Conservation (phyloP, 2,113 vertebrate genomes). For the Reinhardtius hippoglossoides region DNA sequence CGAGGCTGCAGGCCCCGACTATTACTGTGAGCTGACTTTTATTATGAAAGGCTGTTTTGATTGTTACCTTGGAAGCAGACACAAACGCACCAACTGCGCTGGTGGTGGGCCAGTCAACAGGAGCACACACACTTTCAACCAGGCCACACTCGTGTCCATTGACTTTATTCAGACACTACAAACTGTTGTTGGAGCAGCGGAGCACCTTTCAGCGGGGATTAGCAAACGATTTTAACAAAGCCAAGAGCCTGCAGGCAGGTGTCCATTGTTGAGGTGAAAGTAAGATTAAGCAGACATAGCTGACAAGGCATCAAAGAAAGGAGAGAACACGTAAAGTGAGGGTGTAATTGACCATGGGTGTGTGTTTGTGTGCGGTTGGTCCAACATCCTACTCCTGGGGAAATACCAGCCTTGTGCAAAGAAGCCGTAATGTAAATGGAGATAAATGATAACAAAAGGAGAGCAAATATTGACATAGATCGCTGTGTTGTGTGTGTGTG, state of each 20-base stretch:
- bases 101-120: slow-evolving; percentile 41
- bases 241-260: slow-evolving; percentile 19
- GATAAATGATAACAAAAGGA: slow-evolving; percentile 52
- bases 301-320: background rate
- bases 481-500: slow-evolving; percentile 5
- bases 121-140: slow-evolving; percentile 39
- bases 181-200: background rate
- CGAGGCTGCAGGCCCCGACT: background rate
- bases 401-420: slow-evolving; percentile 55
- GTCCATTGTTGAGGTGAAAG: slow-evolving; percentile 17
- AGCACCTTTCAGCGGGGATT: slow-evolving; percentile 25
- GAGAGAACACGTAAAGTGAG: slow-evolving; percentile 12
- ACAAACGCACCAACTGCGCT: slow-evolving; percentile 34
- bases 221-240: slow-evolving; percentile 44
- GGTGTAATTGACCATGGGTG: slow-evolving; percentile 9
- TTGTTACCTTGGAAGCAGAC: slow-evolving; percentile 60
- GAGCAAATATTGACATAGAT: slow-evolving; percentile 58
- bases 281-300: slow-evolving; percentile 18
- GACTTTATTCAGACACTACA: slow-evolving; percentile 18
- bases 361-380: slow-evolving; percentile 22
- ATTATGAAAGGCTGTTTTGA: slow-evolving; percentile 64
- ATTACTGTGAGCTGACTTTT: slow-evolving; percentile 31
- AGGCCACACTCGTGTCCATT: slow-evolving; percentile 11
- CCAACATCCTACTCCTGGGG: slow-evolving; percentile 59
- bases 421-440: slow-evolving; percentile 33